phyloP scores from a whole-genome alignment of 2,113 vertebrate species.

The Cichladusa arquata region DNA sequence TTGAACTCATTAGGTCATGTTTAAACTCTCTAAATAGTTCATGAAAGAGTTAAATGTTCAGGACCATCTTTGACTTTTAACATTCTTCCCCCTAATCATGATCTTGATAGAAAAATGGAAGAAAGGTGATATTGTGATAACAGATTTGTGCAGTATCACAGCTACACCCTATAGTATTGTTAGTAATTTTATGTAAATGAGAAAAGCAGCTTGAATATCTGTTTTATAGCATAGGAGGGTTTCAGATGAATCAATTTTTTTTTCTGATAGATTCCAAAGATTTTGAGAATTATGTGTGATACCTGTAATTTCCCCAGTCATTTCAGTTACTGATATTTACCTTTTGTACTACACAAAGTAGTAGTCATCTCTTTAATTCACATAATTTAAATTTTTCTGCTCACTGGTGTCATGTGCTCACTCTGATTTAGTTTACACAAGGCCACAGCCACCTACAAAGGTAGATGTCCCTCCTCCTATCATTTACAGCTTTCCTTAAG shows the following conservation, averaged over 20 bases:
- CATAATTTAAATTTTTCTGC: not conserved
- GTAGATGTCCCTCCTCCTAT: not conserved
- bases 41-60: not conserved
- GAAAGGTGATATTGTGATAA: not conserved
- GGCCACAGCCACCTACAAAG: not conserved
- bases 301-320: not conserved
- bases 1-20: not conserved
- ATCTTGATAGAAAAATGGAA: not conserved
- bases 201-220: not conserved
- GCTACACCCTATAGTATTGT: not conserved
- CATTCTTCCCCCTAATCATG: not conserved
- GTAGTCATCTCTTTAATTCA: not conserved
- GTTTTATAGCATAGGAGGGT: not conserved
- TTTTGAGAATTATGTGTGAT: not conserved
- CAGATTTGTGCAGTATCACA: not conserved
- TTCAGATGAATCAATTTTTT: not conserved
- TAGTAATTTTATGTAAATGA: not conserved
- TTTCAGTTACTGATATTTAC: not conserved
- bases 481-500: not conserved
- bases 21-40: not conserved
- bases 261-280: not conserved
- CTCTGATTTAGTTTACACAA: not conserved
- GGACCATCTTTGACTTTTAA: not conserved
- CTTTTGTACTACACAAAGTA: not conserved
- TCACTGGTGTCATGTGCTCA: not conserved